Base-by-base conservation (phyloP, 2,888 invertebrate species). In the Chymomyza procnemis region DNA sequence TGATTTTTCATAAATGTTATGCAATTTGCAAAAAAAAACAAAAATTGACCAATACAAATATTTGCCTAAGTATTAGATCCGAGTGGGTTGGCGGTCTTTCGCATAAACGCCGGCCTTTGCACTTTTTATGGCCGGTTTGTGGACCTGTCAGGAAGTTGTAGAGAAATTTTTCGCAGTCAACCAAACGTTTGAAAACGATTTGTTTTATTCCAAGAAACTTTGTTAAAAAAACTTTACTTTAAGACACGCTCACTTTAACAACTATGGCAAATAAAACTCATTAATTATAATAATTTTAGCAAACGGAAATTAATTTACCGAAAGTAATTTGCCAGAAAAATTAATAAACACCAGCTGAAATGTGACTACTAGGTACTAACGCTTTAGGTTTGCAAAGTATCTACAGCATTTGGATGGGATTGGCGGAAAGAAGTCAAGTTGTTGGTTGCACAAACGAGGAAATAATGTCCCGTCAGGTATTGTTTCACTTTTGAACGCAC, bases 241-340 rank as follows among this genome's bases (percentile, higher is more conserved):
- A 57, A 67, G 75, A 74, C 75, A 83, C 79, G 85, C 79, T 80
- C 77, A 79, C 76, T 82, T 79, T 68, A 63, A 22, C 63, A 82
- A 77, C 73, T 68, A 67, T 71, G 75, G 66, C 77, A 65, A 41
- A 61, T 47, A 56, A 70, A 52, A 56, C n/a, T 60, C 64, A 71
- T 75, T 69, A 79, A 64, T 56, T 56, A 48, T 70, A 73, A 76
- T 75, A 61, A 64, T 61, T 56, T 21, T 61, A 3, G 21, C 64
- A 72, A 82, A 71, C 70, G 77, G 73, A 75, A 75, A 79, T 75
- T 69, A 61, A 79, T 78, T 80, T 82, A 85, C 73, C 85, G 66
- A 67, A 63, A 78, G 61, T 66, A 64, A 66, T 70, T 77, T 66
- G 60, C 57, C 57, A 50, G 61, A 30, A 65, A 41, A 66, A 63